Evolutionary conservation across 92 coral and sea anemone genomes (phyloP), one percentile per base, ranked within the genome.

Genomic region (Paramuricea clavata): DNA sequence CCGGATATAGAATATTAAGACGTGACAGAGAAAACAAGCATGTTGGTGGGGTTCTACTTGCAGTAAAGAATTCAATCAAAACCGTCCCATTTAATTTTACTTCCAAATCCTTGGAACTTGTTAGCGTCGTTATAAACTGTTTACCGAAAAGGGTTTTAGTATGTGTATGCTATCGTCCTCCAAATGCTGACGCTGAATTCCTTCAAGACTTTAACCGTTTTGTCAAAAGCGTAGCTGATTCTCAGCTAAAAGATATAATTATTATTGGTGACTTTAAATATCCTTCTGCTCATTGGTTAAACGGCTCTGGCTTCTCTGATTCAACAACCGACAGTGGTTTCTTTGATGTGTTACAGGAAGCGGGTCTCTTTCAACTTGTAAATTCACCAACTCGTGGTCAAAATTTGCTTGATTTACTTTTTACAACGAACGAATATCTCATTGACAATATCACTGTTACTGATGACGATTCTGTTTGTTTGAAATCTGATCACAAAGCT

Each of bases 131-230:
- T 67, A 67, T 26, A 30, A 30, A 30, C 39, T 67, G 36, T 30
- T 35, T 35, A 30, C 12, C 19, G 0, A 67, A 67, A 2, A 22
- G 25, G 1, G 74, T 67, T 15, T 35, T 30, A 15, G 19, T 67
- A 17, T 30, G 41, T 30, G 74, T 67, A 30, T 67, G 44, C 23
- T 67, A 67, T 67, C 74, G 74, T 16, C 74, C 74, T 67, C 74
- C 74, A 12, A 35, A 67, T 67, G 39, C 74, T 30, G 39, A 19
- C 2, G 2, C 39, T 15, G 39, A 67, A 67, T 67, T 67, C 25
- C 21, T 67, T 15, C 39, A 67, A 12, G 74, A 67, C 2, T 35
- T 67, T 30, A 30, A 3, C 5, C 41, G 74, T 10, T 67, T 67
- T 25, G 21, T 67, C 39, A 67, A 30, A 8, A 12, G 23, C 25